These are phyloP conservation scores for Phenacoccus solenopsis DNA, from an alignment of 1,140 invertebrate species.

Conservation along the genomic window DNA sequence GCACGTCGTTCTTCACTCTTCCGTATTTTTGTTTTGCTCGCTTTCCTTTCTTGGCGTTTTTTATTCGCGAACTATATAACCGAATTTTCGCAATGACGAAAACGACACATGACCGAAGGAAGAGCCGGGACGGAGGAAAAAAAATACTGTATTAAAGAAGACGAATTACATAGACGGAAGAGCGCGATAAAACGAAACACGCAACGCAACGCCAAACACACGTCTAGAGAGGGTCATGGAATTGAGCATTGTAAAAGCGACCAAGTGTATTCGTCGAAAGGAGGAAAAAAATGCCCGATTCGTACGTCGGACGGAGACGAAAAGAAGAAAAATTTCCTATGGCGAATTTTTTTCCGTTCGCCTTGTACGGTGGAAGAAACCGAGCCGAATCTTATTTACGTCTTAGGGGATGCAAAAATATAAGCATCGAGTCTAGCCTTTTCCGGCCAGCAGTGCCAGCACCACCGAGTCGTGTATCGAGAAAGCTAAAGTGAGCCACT, in stretches of 20 bases:
- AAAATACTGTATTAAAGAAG: neutral
- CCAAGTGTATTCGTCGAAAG: too few relatives aligned
- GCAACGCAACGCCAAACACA: neutral
- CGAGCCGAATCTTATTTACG: too few relatives aligned
- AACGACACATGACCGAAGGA: neutral
- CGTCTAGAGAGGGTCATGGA: neutral
- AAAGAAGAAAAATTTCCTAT: neutral
- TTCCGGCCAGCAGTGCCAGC: too few relatives aligned
- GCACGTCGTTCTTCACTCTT: conserved; percentile 3
- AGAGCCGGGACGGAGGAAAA: too few relatives aligned
- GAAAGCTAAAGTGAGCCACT: conserved; percentile 1
- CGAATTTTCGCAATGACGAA: neutral
- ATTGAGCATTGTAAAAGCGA: neutral
- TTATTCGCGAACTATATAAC: neutral
- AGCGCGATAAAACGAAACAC: neutral
- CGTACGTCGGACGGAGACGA: neutral
- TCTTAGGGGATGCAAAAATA: too few relatives aligned
- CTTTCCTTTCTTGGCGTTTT: neutral
- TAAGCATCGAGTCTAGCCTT: too few relatives aligned
- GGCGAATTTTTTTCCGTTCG: neutral
- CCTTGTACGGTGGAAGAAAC: too few relatives aligned
- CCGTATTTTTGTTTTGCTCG: neutral
- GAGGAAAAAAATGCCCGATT: too few relatives aligned
- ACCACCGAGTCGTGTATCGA: neutral
- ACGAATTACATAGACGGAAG: neutral